Conservation (phyloP, 23 tunicate genomes). For the Trididemnum miniatum region DNA sequence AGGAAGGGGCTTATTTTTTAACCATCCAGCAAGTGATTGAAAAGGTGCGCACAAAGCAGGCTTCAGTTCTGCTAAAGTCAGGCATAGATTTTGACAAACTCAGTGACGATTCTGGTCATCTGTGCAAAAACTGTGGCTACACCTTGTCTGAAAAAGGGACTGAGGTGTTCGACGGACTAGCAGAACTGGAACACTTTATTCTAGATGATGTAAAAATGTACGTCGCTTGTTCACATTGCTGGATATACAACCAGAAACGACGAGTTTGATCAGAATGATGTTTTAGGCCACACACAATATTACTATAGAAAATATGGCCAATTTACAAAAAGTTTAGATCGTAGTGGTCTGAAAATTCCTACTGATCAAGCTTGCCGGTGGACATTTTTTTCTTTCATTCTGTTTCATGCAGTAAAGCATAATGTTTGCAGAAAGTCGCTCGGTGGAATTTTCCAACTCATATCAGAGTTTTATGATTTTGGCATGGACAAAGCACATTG, state of each 20-base stretch:
- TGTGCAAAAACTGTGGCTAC: background rate
- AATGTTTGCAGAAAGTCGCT: background rate
- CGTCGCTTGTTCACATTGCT: background rate
- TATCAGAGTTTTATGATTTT: background rate
- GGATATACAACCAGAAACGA: background rate
- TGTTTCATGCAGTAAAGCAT: background rate
- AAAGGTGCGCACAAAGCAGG: background rate
- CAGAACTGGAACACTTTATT: background rate
- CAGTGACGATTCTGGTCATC: background rate
- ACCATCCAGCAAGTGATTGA: background rate
- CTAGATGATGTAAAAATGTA: background rate
- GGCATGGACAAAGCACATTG: background rate
- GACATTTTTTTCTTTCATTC: background rate
- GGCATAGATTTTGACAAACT: background rate
- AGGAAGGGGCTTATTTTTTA: background rate
- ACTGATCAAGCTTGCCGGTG: background rate
- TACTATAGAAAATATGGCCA: conserved; percentile 4
- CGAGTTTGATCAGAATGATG: background rate
- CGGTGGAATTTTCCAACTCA: background rate
- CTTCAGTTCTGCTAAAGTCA: background rate
- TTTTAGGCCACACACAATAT: background rate
- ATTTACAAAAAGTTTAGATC: background rate
- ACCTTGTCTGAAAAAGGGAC: background rate
- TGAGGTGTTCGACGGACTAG: background rate
- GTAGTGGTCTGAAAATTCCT: background rate